Conservation (phyloP, 2,113 vertebrate species). For the Tor tambroides region DNA sequence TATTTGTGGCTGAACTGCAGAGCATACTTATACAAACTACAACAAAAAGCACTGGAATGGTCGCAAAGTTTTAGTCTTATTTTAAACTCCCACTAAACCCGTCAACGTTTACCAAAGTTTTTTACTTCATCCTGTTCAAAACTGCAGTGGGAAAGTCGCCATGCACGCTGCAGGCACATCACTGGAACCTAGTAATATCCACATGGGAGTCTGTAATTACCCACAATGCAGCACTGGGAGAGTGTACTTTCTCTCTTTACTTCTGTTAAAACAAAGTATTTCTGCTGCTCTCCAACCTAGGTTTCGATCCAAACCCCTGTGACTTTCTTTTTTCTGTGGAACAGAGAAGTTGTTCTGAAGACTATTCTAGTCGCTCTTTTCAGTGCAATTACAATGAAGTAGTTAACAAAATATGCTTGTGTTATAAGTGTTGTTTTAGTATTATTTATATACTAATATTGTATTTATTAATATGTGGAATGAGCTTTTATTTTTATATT, state of each 20-base stretch:
- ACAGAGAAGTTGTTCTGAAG: no score
- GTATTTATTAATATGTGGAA: no score
- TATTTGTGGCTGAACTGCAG: slow-evolving; percentile 64
- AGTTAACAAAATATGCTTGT: no score
- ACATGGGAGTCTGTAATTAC: slow-evolving; percentile 83
- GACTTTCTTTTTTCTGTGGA: no score
- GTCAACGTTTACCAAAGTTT: neutral
- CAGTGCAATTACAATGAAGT: no score
- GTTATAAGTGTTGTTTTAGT: no score
- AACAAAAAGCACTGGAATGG: slow-evolving; percentile 63
- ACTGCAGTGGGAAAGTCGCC: slow-evolving; percentile 69
- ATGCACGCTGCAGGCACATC: slow-evolving; percentile 67
- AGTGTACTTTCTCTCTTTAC: slow-evolving; percentile 43
- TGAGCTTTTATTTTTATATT: no score
- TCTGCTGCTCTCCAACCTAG: neutral
- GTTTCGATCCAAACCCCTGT: neutral
- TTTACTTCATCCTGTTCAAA: slow-evolving; percentile 38
- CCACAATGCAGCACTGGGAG: slow-evolving; percentile 77
- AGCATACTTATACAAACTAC: slow-evolving; percentile 44
- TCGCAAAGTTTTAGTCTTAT: slow-evolving; percentile 56
- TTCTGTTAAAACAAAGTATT: neutral
- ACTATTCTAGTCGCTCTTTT: no score
- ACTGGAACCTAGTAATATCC: slow-evolving; percentile 79
- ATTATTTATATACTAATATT: no score
- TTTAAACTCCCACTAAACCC: slow-evolving; percentile 22